Evolutionary conservation across 2,113 vertebrate species (phyloP), one percentile per base, ranked within the genome.

Genomic region (Oophaga pumilio): DNA sequence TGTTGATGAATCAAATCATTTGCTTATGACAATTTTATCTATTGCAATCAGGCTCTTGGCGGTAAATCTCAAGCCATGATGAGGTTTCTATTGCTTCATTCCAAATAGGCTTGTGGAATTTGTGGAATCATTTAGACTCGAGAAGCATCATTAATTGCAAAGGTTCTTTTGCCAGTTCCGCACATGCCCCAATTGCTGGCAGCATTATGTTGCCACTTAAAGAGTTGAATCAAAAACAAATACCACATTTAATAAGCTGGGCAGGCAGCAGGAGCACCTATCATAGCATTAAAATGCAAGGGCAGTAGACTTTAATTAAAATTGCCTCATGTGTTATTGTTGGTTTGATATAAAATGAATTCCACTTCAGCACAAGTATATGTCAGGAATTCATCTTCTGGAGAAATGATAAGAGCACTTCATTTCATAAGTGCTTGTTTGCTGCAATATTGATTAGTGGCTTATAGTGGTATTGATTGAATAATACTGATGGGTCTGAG

Each of bases 391-490:
- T 84, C 59, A 88, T 88, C 80, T 68, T 43, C 57, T 66, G 28
- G 87, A 66, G 60, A 84, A 76, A 88, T 83, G 86, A 33, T 88
- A 77, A 88, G 81, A 64, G 82, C 60, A 57, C 87, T 88, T 88
- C 71, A 88, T 83, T 84, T 82, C 49, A 77, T 77, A 84, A 84
- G 80, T 66, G 66, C 87, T 84, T 68, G 71, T 88, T 84, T 83
- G 71, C 81, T 83, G 59, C 43, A 60, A 66, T 88, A 84, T 88
- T 88, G 87, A 88, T 88, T 88, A 84, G 80, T 53, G 81, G 71
- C 82, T 88, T 88, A 66, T 84, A 77, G 64, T 68, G 52, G 49
- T 84, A 77, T 88, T 71, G 81, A 83, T 68, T 77, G 71, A 28
- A 84, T 24, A 20, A 68, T 77, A 53, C 80, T 77, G 59, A 88